A percentile compares a stretch with the other conserved stretches of the same genome.
Conservation (phyloP, 2,888 invertebrate species). For the Oasisia sp. region DNA sequence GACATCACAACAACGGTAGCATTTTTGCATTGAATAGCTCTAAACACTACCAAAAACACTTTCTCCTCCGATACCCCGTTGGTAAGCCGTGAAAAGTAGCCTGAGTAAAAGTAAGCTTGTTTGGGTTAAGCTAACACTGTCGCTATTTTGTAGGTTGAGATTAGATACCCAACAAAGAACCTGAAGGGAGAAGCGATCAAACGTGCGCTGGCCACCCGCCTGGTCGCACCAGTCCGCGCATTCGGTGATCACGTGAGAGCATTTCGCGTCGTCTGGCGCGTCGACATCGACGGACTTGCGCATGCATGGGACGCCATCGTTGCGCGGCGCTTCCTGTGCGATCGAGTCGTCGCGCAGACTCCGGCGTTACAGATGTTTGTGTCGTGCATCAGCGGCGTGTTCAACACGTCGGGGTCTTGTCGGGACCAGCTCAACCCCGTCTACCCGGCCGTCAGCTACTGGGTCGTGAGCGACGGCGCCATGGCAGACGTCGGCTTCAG, state of each 20-base stretch:
- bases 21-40: too few relatives aligned
- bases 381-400: neutral
- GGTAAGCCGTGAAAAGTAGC: too few relatives aligned
- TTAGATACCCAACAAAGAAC: neutral
- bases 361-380: neutral
- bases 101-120: neutral
- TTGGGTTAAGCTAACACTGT: neutral
- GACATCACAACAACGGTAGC: too few relatives aligned
- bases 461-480: neutral
- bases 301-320: neutral
- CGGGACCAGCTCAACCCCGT: neutral
- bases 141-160: constrained; percentile 1
- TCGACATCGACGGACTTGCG: neutral
- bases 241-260: neutral
- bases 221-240: neutral
- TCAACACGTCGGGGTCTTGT: neutral
- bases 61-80: too few relatives aligned
- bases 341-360: neutral
- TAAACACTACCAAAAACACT: too few relatives aligned
- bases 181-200: neutral
- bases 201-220: neutral
- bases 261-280: constrained; percentile 10
- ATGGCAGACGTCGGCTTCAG: neutral
- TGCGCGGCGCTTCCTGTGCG: neutral
- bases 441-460: constrained; percentile 17